Percentiles rank a stretch among this genome's conserved stretches.
Conservation (phyloP, 2,888 invertebrate genomes). For the Priocnemis perturbator region DNA sequence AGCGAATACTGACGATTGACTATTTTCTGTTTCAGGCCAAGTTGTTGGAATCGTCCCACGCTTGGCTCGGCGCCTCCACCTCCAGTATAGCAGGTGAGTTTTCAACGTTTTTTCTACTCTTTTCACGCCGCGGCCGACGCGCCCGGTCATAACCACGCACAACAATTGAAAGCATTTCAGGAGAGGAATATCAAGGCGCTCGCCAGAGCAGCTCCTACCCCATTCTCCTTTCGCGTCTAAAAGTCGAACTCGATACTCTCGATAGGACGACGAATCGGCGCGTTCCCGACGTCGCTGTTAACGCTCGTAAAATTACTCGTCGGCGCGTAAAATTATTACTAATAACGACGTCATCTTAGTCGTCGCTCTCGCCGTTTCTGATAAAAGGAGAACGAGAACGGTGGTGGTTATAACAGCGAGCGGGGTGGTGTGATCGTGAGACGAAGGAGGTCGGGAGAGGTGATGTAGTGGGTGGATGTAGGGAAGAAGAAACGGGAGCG, state of each 20-base stretch:
- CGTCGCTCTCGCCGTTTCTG: too few species aligned
- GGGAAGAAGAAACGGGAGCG: conserved; percentile 16
- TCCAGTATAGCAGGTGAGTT: conserved; percentile 94
- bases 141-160: conserved; percentile 2
- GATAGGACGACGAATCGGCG: too few species aligned
- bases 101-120: conserved; percentile 24
- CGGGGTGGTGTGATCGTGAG: too few species aligned
- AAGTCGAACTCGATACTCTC: background rate
- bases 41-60: conserved; percentile 93
- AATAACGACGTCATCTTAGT: background rate
- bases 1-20: conserved; percentile 4
- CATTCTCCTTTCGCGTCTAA: conserved; percentile 1
- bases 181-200: conserved; percentile 13
- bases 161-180: conserved; percentile 45
- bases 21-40: conserved; percentile 86
- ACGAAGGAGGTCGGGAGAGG: too few species aligned
- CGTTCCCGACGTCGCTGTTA: too few species aligned
- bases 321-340: conserved; percentile 5
- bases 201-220: conserved; percentile 19
- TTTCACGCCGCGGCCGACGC: conserved; percentile 27
- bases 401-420: background rate
- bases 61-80: conserved; percentile 93
- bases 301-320: too few species aligned
- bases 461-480: background rate
- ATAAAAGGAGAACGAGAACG: background rate